Percentiles rank a stretch among this genome's conserved stretches.
Evolutionary conservation across 2,888 invertebrate genomes (phyloP).

Genomic region (Parnassius smintheus): DNA sequence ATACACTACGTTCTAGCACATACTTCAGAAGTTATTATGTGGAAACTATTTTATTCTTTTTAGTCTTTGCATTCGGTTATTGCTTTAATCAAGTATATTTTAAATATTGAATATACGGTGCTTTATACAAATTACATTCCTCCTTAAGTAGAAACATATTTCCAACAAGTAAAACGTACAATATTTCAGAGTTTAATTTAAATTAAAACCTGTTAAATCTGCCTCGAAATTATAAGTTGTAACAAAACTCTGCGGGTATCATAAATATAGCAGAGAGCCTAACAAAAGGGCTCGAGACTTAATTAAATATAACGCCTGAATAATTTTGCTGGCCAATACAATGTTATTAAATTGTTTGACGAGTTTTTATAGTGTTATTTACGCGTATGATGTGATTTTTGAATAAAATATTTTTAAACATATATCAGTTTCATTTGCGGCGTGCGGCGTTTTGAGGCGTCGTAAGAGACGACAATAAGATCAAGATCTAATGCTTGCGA

Average conservation of each 20-base stretch:
- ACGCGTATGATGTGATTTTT: no score
- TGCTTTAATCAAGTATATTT: no score
- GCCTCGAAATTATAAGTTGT: slow-evolving; percentile 60
- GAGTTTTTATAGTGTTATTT: slow-evolving; percentile 30
- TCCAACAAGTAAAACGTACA: neutral
- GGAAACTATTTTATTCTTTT: no score
- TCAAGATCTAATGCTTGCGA: no score
- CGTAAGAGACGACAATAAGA: no score
- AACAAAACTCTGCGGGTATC: slow-evolving; percentile 60
- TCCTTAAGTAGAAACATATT: neutral
- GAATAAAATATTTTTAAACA: no score
- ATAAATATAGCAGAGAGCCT: slow-evolving; percentile 49
- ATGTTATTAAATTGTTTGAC: slow-evolving; percentile 69
- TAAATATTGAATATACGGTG: no score
- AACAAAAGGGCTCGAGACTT: slow-evolving; percentile 62
- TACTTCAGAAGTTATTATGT: no score
- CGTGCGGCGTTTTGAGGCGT: neutral
- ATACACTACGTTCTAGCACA: no score
- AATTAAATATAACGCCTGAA: slow-evolving; percentile 72
- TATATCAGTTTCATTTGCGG: neutral
- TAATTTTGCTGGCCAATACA: slow-evolving; percentile 68
- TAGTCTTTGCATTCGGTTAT: no score
- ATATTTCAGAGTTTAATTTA: slow-evolving; percentile 5
- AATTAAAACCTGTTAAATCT: slow-evolving; percentile 40
- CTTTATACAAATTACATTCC: neutral